These are phyloP conservation scores for Caenorhabditis sinica DNA, from an alignment of 2,888 invertebrate genomes.

Conservation along the genomic window DNA sequence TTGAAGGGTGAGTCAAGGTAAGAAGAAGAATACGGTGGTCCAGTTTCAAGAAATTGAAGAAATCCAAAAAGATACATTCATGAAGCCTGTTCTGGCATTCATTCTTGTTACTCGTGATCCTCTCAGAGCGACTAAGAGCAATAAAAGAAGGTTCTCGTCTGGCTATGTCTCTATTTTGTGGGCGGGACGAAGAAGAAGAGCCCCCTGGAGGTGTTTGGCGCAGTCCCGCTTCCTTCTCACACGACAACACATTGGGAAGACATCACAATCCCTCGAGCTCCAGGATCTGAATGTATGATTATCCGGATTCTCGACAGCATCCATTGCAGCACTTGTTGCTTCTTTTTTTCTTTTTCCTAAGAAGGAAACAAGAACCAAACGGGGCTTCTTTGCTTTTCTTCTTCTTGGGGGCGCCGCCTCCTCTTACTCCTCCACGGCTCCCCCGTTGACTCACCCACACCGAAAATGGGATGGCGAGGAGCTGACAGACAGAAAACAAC, in stretches of 20 bases:
- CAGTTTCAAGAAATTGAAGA: background rate
- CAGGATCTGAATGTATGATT: slow-evolving; percentile 38
- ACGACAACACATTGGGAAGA: background rate
- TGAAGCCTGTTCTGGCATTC: too few relatives aligned
- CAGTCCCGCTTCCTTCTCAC: background rate
- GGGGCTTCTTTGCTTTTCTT: slow-evolving; percentile 20
- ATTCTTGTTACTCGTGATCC: too few relatives aligned
- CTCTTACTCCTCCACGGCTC: slow-evolving; percentile 6
- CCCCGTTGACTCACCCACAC: slow-evolving; percentile 18
- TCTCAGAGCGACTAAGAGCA: background rate
- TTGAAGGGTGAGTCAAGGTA: too few relatives aligned
- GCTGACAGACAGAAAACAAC: slow-evolving; percentile 17
- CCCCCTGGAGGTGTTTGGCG: slow-evolving; percentile 30
- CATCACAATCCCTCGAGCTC: background rate
- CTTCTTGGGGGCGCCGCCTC: slow-evolving; percentile 3
- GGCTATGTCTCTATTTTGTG: slow-evolving; percentile 28
- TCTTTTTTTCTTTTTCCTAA: background rate
- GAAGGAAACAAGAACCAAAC: slow-evolving; percentile 19
- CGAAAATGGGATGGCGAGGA: slow-evolving; percentile 22
- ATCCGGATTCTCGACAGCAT: slow-evolving; percentile 18
- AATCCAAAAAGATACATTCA: too few relatives aligned
- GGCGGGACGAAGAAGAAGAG: slow-evolving; percentile 32
- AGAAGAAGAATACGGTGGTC: background rate
- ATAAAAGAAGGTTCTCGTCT: background rate
- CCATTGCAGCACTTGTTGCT: background rate